Percentiles rank a stretch among this genome's conserved stretches.
Conservation (phyloP, 2,888 invertebrate species). For the Myathropa florea region DNA sequence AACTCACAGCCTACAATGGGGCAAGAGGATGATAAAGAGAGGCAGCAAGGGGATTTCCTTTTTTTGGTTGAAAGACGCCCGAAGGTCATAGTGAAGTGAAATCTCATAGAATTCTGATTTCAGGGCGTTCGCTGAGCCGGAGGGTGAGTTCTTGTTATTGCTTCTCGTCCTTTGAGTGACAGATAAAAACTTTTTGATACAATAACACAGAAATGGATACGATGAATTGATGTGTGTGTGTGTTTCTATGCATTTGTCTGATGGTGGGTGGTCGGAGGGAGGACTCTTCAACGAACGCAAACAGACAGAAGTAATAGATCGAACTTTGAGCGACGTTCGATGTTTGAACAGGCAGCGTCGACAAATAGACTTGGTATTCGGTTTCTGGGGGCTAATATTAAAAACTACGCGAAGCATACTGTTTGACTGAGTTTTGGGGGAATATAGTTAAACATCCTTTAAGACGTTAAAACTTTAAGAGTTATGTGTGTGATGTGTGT, state of each 20-base stretch:
- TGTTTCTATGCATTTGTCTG: no score
- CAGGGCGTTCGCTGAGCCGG: conserved; percentile 18
- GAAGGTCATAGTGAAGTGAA: conserved; percentile 62
- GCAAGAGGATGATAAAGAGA: background rate
- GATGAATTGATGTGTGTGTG: background rate
- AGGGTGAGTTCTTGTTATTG: conserved; percentile 66
- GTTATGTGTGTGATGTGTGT: no score
- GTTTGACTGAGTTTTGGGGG: no score
- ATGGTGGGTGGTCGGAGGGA: background rate
- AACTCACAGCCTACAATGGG: background rate
- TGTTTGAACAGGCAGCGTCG: conserved; percentile 67
- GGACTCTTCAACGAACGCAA: conserved; percentile 32
- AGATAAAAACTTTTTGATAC: conserved; percentile 63
- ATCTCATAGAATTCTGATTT: conserved; percentile 22
- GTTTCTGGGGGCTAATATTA: conserved; percentile 57
- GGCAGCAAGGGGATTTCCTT: background rate
- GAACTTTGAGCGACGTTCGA: conserved; percentile 55
- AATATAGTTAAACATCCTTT: background rate
- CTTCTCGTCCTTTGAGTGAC: conserved; percentile 66
- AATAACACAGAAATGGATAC: conserved; percentile 40
- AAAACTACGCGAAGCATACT: conserved; percentile 37
- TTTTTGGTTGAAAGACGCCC: conserved; percentile 46
- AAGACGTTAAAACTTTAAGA: background rate
- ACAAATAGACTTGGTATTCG: conserved; percentile 55
- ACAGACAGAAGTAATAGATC: conserved; percentile 68